phyloP scores from a whole-genome alignment of 30 jellyfish, hydroid and myxozoan species.

The Hydra vulgaris region DNA sequence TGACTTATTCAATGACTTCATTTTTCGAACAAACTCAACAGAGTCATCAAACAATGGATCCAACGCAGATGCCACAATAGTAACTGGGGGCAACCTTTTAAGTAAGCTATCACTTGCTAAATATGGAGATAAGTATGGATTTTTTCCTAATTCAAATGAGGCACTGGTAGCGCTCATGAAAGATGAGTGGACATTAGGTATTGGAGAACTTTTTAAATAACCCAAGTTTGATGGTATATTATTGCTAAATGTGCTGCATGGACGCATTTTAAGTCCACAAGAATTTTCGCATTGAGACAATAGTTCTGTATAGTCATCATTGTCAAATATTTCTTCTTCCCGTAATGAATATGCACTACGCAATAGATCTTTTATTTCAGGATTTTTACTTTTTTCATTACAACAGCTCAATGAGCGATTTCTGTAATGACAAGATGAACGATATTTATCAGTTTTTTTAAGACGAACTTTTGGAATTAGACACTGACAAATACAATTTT shows the following conservation, averaged over 20 bases:
- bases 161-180: no score
- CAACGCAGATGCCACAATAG: slow-evolving; percentile 77
- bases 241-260: not conserved
- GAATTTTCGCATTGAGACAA: not conserved
- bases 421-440: slow-evolving; percentile 17
- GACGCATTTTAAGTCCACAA: not conserved
- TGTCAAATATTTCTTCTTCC: not conserved
- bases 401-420: slow-evolving; percentile 14
- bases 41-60: no score
- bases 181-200: no score
- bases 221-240: not conserved
- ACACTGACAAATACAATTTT: slow-evolving; percentile 11
- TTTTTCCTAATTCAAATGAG: slow-evolving; percentile 28
- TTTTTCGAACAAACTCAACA: no score
- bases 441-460: slow-evolving; percentile 1
- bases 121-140: slow-evolving; percentile 88
- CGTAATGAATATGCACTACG: not conserved
- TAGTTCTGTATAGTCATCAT: not conserved
- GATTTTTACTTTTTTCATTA: not conserved
- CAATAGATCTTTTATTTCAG: not conserved
- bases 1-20: no score
- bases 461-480: not conserved
- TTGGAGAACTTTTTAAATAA: not conserved
- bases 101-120: slow-evolving; percentile 58
- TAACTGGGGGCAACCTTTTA: slow-evolving; percentile 51